Percentiles rank a stretch among this genome's conserved stretches.
Conservation (phyloP, 1,140 invertebrate genomes). For the Papilio machaon region DNA sequence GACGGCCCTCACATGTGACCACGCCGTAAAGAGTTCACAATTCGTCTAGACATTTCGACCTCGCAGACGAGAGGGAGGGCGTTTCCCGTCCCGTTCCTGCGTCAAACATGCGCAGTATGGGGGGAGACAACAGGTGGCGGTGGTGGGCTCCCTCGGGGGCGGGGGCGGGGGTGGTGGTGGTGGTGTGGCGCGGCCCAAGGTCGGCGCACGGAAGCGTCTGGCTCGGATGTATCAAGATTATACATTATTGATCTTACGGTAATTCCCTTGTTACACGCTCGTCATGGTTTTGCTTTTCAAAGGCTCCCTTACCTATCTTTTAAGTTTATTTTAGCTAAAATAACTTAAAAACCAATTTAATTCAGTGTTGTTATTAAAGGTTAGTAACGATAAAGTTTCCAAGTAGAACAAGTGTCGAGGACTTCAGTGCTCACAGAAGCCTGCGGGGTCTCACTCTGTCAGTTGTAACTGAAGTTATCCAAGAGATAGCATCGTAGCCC, state of each 20-base stretch:
- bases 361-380: neutral
- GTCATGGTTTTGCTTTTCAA: neutral
- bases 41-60: slow-evolving; percentile 78
- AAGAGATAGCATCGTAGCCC: slow-evolving; percentile 4
- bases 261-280: slow-evolving; percentile 49
- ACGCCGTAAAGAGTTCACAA: slow-evolving; percentile 72
- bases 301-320: neutral
- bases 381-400: neutral
- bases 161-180: slow-evolving; percentile 60
- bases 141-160: slow-evolving; percentile 47
- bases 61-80: slow-evolving; percentile 66
- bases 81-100: slow-evolving; percentile 57
- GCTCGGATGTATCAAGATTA: slow-evolving; percentile 67
- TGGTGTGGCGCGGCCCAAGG: slow-evolving; percentile 62
- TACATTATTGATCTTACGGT: slow-evolving; percentile 67
- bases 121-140: slow-evolving; percentile 68
- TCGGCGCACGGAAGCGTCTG: slow-evolving; percentile 78
- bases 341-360: neutral
- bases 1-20: slow-evolving; percentile 46
- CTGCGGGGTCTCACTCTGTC: neutral
- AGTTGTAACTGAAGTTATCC: neutral
- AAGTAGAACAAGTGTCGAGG: slow-evolving; percentile 3
- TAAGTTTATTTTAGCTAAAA: slow-evolving; percentile 9
- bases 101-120: slow-evolving; percentile 69
- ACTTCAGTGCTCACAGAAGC: neutral